phyloP scores from a whole-genome alignment of 2,797 vertebrate genomes.

The Diplodus puntazzo region DNA sequence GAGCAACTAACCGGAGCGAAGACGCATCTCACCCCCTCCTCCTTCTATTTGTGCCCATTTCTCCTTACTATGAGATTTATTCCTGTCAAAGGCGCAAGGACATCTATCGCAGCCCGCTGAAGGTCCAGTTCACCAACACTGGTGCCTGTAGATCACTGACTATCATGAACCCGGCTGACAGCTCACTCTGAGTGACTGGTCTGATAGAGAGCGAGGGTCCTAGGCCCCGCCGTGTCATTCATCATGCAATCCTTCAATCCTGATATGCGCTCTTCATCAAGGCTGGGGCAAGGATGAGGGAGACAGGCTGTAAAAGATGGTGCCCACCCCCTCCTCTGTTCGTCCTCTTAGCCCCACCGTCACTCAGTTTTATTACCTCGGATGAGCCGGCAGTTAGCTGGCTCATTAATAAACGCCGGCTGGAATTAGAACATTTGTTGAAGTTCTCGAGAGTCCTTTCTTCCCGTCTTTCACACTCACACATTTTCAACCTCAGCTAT shows the following conservation, averaged over 20 bases:
- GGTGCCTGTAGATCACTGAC: constrained; percentile 77
- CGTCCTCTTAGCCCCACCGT: constrained; percentile 38
- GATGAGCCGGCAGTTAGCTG: constrained; percentile 75
- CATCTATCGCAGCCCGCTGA: constrained; percentile 67
- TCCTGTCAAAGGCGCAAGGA: constrained; percentile 75
- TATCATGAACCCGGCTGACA: constrained; percentile 77
- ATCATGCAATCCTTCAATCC: constrained; percentile 72
- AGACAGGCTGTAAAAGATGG: constrained; percentile 77
- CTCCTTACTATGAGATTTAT: constrained; percentile 64
- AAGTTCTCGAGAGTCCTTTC: constrained; percentile 37
- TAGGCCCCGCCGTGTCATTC: constrained; percentile 58
- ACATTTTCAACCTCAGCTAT: constrained; percentile 13
- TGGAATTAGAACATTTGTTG: constrained; percentile 66
- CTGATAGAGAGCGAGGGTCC: constrained; percentile 62
- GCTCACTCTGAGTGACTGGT: constrained; percentile 74
- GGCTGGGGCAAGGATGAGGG: constrained; percentile 61
- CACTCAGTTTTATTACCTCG: constrained; percentile 75
- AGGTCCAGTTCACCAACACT: constrained; percentile 59
- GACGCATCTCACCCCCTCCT: constrained; percentile 8
- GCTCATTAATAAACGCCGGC: constrained; percentile 75
- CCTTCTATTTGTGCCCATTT: constrained; percentile 41
- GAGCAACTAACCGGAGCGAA: constrained; percentile 54
- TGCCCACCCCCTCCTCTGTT: constrained; percentile 37
- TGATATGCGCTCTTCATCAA: constrained; percentile 71
- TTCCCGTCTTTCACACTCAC: background rate